Conservation (phyloP, 1,140 invertebrate genomes). For the Hylaeus volcanicus region DNA sequence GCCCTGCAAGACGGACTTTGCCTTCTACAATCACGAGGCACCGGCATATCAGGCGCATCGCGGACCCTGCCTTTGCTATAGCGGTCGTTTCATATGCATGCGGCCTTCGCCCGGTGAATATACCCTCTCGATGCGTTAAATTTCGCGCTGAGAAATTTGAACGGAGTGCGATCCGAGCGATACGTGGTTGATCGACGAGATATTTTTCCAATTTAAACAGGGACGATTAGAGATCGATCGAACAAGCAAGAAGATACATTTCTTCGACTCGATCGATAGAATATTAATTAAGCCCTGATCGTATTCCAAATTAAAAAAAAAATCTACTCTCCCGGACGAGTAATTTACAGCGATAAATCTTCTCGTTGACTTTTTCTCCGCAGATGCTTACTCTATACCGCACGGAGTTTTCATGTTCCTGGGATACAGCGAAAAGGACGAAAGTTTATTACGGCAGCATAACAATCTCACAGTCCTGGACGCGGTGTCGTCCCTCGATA, state of each 20-base stretch:
- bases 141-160: not conserved
- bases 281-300: no score
- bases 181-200: not conserved
- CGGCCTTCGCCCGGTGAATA: conserved; percentile 88
- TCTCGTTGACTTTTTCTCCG: conserved; percentile 14
- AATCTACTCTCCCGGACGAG: no score
- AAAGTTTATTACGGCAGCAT: conserved; percentile 89
- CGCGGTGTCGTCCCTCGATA: conserved; percentile 88
- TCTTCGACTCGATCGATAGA: no score
- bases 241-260: no score
- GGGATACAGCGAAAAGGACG: conserved; percentile 93
- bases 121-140: not conserved
- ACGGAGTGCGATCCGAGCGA: not conserved
- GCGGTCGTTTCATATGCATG: conserved; percentile 94
- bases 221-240: not conserved
- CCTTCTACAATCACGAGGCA: conserved; percentile 93
- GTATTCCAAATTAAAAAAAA: no score
- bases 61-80: conserved; percentile 94
- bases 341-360: not conserved
- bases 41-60: conserved; percentile 93
- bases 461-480: conserved; percentile 90
- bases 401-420: conserved; percentile 92
- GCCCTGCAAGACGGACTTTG: conserved; percentile 91
- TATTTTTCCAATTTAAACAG: not conserved
- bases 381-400: conserved; percentile 89